These are phyloP conservation scores for Pogona vitticeps DNA, from an alignment of 2,113 vertebrate species.

Conservation along the genomic window DNA sequence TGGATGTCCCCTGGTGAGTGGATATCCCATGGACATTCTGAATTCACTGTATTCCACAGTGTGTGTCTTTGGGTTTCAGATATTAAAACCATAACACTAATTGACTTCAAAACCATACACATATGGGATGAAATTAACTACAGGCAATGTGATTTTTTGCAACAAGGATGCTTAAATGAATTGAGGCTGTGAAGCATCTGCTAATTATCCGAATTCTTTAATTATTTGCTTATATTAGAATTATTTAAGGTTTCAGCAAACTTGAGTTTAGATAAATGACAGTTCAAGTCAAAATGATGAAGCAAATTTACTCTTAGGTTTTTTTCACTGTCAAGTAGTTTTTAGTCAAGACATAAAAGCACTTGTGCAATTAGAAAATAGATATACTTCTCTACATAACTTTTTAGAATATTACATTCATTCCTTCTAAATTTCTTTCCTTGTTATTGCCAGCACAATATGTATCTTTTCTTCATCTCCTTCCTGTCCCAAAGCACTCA, in stretches of 20 bases:
- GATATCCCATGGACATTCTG: no score
- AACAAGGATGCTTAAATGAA: background rate
- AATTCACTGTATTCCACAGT: background rate
- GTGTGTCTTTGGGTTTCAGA: background rate
- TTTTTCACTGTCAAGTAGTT: background rate
- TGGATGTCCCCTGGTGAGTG: no score
- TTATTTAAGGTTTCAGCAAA: background rate
- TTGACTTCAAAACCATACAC: background rate
- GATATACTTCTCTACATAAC: background rate
- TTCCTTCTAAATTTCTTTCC: slow-evolving; percentile 20
- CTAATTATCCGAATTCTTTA: background rate
- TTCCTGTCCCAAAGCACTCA: no score
- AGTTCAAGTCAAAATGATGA: slow-evolving; percentile 18
- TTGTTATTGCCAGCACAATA: background rate
- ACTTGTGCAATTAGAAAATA: background rate
- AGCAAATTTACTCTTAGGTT: slow-evolving; percentile 19
- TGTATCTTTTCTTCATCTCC: background rate
- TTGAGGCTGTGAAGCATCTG: background rate
- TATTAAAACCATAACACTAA: background rate
- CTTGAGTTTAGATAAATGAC: slow-evolving; percentile 20
- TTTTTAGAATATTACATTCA: slow-evolving; percentile 47
- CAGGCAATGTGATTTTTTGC: background rate
- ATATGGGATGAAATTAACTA: background rate
- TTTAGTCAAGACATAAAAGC: slow-evolving; percentile 21
- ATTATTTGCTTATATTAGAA: slow-evolving; percentile 20